Base-by-base conservation (phyloP, 2,797 vertebrate genomes). In the Sciaenops ocellatus region DNA sequence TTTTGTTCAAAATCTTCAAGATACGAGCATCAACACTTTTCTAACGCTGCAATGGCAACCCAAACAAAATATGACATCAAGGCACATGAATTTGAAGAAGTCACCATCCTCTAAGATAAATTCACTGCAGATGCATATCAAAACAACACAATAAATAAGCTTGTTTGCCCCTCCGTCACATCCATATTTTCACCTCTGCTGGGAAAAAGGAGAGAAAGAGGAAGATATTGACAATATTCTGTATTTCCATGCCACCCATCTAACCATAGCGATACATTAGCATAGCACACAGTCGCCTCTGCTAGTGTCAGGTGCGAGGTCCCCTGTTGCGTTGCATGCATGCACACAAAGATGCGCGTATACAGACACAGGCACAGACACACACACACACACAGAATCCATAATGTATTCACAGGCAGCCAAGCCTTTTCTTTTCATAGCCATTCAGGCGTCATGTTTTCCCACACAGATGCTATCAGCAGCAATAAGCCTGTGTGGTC, bases 391-490 rank as follows among this genome's bases (percentile, higher is more conserved):
- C 59, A 42, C 41, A 28, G 67, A 47, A 22, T 3, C 8, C 20
- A 41, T 78, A 69, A 86, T 87, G 70, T 62, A 88, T 93, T 90
- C 75, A 62, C 59, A 48, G 44, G 46, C 79, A 63, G 72, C 46
- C 64, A 56, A 63, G 69, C 75, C 26, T 73, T 85, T 87, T 79
- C 74, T 83, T 89, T 87, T 89, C 66, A 69, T 64, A 77, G 62
- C 82, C 79, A 79, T 87, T 90, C 86, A 86, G 67, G 61, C 59
- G 5, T 84, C 73, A 57, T 83, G 80, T 90, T 90, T 89, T 69
- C 72, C 77, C 80, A 82, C 77, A 67, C 76, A 81, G 90, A 90
- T 88, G 87, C 79, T 82, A 90, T 89, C 91, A 69, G 78, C 80
- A 50, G 73, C 84, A 90, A 81, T 85, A 84, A 73, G 62, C 73